These are phyloP conservation scores for Martes martes DNA, from an alignment of 2,113 vertebrate species.

Conservation along the genomic window DNA sequence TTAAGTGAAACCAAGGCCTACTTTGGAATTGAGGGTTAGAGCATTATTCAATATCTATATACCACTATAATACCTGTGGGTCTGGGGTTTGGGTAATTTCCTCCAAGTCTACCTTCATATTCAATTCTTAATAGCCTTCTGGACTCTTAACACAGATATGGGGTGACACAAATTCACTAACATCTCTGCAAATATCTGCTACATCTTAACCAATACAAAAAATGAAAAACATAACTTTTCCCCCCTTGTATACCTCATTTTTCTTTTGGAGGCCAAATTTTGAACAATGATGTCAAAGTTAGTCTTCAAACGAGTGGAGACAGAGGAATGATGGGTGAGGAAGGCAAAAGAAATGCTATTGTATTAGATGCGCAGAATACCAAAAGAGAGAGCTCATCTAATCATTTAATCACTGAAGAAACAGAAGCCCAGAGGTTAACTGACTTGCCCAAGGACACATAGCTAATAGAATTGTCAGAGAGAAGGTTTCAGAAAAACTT, in stretches of 20 bases:
- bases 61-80: neutral
- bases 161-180: neutral
- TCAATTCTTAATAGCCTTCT: neutral
- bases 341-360: neutral
- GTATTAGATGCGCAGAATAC: neutral
- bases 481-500: neutral
- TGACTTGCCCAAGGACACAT: neutral
- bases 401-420: neutral
- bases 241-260: neutral
- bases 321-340: neutral
- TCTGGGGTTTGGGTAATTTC: neutral
- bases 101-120: neutral
- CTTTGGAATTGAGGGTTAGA: neutral
- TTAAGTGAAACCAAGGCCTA: neutral
- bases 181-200: neutral
- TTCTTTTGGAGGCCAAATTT: neutral
- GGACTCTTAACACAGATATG: neutral
- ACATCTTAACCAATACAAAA: neutral
- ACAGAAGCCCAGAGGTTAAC: neutral
- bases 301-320: neutral
- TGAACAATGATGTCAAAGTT: neutral
- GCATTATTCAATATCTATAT: neutral
- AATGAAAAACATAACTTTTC: neutral
- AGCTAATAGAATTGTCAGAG: neutral
- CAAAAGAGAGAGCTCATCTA: neutral